Conservation (phyloP, 2,888 invertebrate genomes). For the Phytoseiulus persimilis region DNA sequence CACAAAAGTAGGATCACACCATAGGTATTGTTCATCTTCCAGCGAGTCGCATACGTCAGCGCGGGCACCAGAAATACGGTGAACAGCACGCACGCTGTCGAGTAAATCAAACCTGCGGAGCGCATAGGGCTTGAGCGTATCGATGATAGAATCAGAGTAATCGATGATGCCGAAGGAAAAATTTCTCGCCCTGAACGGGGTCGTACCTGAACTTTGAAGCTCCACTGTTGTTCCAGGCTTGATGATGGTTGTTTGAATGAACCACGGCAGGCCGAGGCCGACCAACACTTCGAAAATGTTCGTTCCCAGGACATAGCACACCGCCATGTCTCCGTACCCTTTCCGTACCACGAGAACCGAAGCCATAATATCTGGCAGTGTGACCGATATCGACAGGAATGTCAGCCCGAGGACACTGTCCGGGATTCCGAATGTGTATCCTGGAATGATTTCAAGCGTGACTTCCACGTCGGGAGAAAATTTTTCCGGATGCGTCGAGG, state of each 20-base stretch:
- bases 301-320: constrained; percentile 89
- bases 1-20: constrained; percentile 84
- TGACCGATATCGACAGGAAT: constrained; percentile 90
- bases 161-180: no score
- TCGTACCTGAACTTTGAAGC: constrained; percentile 79
- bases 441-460: constrained; percentile 51
- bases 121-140: no score
- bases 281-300: constrained; percentile 93
- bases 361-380: constrained; percentile 90
- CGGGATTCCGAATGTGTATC: constrained; percentile 80
- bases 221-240: constrained; percentile 76
- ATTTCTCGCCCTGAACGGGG: not conserved
- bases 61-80: constrained; percentile 82
- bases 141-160: no score
- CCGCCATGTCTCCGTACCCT: constrained; percentile 86
- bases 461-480: not conserved
- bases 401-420: constrained; percentile 95
- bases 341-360: constrained; percentile 91
- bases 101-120: constrained; percentile 74
- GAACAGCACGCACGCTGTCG: constrained; percentile 81
- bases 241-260: constrained; percentile 83
- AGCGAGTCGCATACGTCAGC: constrained; percentile 83
- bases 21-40: constrained; percentile 83
- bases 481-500: not conserved
- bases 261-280: constrained; percentile 92